phyloP scores from a whole-genome alignment of 2,113 vertebrate species.

The Silurus asotus region DNA sequence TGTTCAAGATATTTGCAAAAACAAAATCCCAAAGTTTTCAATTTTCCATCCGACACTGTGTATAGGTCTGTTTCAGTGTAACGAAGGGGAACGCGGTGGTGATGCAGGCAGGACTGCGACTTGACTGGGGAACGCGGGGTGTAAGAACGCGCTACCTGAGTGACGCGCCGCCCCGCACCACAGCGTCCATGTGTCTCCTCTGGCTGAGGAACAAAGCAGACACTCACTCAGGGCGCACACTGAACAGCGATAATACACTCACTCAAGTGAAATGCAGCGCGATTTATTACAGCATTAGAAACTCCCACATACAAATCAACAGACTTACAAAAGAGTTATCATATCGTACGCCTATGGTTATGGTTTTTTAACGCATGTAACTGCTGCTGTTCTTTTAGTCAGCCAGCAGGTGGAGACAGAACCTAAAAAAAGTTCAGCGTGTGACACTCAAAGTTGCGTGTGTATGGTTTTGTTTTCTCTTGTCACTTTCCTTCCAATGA shows the following conservation, averaged over 20 bases:
- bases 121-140: background rate
- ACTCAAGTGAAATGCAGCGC: too few relatives aligned
- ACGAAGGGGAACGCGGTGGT: background rate
- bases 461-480: background rate
- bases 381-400: constrained; percentile 32
- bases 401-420: constrained; percentile 67
- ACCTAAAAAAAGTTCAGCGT: constrained; percentile 41
- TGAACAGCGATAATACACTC: background rate
- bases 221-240: background rate
- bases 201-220: background rate
- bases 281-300: background rate
- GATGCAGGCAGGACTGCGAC: background rate
- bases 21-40: background rate
- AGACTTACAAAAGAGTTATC: background rate
- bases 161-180: constrained; percentile 35
- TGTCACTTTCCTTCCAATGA: too few relatives aligned
- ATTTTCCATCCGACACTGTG: constrained; percentile 9
- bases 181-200: constrained; percentile 40
- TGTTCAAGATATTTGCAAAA: background rate
- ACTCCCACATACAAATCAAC: too few relatives aligned
- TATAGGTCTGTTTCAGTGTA: background rate
- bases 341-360: background rate
- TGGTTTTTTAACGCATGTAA: background rate
- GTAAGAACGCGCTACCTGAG: constrained; percentile 39
- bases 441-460: background rate